phyloP scores from a whole-genome alignment of 1,140 invertebrate genomes.

The Atta colombica region DNA sequence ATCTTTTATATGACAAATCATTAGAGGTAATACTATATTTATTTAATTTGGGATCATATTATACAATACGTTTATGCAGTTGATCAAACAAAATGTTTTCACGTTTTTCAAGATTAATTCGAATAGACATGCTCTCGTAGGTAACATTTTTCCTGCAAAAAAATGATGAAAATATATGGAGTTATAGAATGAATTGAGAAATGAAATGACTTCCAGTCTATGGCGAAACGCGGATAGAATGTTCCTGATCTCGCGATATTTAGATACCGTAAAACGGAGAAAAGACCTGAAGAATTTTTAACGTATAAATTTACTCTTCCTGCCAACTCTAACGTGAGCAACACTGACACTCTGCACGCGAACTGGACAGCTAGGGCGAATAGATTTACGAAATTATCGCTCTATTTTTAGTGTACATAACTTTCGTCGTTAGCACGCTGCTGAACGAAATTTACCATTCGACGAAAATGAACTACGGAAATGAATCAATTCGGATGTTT shows the following conservation, averaged over 20 bases:
- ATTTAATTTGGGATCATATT: not conserved
- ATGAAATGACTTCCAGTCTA: conserved; percentile 11
- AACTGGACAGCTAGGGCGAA: conserved; percentile 31
- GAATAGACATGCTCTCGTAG: not conserved
- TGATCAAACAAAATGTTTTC: conserved; percentile 1
- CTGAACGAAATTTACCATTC: conserved; percentile 47
- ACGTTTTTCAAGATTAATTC: not conserved
- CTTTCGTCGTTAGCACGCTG: conserved; percentile 30
- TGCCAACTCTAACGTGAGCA: not conserved
- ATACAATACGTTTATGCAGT: not conserved
- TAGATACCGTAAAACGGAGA: conserved; percentile 33
- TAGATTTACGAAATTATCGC: conserved; percentile 59
- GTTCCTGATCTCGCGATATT: conserved; percentile 34
- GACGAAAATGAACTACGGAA: conserved; percentile 46
- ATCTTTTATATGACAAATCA: no score
- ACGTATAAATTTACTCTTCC: conserved; percentile 27
- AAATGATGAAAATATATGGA: conserved; percentile 16
- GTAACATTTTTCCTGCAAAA: not conserved
- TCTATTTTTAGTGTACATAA: conserved; percentile 52
- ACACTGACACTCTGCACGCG: conserved; percentile 17
- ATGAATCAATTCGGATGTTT: conserved; percentile 53
- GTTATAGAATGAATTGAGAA: conserved; percentile 5
- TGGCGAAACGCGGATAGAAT: not conserved
- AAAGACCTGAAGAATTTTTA: not conserved
- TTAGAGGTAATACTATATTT: no score